Base-by-base conservation (phyloP, 2,888 invertebrate genomes). In the Trachelus iudaicus region DNA sequence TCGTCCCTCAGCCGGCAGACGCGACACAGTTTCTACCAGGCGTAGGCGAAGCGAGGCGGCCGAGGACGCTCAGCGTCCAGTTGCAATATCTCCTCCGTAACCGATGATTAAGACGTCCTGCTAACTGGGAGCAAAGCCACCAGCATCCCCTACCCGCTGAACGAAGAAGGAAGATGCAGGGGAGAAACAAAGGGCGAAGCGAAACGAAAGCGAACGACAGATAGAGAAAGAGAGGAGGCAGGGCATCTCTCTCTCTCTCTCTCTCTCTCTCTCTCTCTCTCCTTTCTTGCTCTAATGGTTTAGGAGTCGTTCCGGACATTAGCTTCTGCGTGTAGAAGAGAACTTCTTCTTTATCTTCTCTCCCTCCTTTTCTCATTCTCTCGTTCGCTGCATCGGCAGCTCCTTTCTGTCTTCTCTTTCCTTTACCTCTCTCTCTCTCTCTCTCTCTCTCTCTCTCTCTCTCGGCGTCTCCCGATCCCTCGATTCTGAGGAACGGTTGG, bases 301-400 rank as follows among this genome's bases (percentile, higher is more conserved):
- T 85, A 84, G 85, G 86, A 89, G 87, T 88, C 90, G 89, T 90
- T 91, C 87, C 89, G 89, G 88, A 90, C 91, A 91, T 90, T 91
- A 91, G 90, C 90, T 90, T 88, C 88, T 87, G 88, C 89, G 86
- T 85, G 87, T 83, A 85, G 82, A 76, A 79, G 73, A 84, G 83
- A 85, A 76, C 76, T 75, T 76, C 23, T 79, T 79, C 80, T 69
- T 69, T 78, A 40, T 77, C 76, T 78, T 77, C 79, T 74, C 76
- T 76, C 75, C 73, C 76, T 73, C 76, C 73, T 68, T 35, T 15
- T 37, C 40, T 75, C 76, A 75, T 75, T 79, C 76, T 80, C 75
- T 75, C 79, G 30, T 79, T 76, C 73, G n/a, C 13, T 34, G 12
- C 71, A 33, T 69, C 69, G 31, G 15, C 68, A n/a, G 40, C 30